Evolutionary conservation across 2,113 vertebrate species (phyloP), one percentile per base, ranked within the genome.

Genomic region (Urocitellus parryii): DNA sequence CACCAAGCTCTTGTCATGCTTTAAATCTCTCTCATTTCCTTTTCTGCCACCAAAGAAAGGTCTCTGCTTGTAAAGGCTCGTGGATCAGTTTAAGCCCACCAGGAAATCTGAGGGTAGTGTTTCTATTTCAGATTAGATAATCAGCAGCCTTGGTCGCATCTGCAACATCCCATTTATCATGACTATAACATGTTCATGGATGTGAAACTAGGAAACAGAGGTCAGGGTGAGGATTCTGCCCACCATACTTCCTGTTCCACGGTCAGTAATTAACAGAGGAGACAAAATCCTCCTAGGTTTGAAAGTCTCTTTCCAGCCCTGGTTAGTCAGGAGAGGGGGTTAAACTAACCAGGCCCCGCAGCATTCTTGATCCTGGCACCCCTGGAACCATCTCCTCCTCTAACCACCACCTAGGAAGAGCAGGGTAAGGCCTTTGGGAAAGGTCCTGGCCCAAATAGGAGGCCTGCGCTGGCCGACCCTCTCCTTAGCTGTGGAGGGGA

Each of bases 401-500:
- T 25, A 45, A 67, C 16, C 18, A 25, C 24, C 24, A 7, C 16
- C 7, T 34, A 68, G 77, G 56, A 48, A 88, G 20, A 5, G 32
- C 2, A 3, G 16, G 53, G 9, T 32, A 17, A 45, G 18, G n/a
- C 34, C 53, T 27, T 29, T 24, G 16, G 39, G 24, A 78, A 20
- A 70, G 85, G 39, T 68, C 34, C 65, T 48, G 29, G 48, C 20
- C 61, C 53, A 45, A 2, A 29, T 2, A 20, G n/a, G 27, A 81
- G 32, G 2, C 27, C n/a, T 27, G 13, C 1, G 48, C 10, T 56
- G 4, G 32, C 29, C 56, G 45, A 42, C 8, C 56, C 45, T 29
- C 16, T 70, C 27, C 6, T 11, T 7, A 29, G 39, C 12, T 27
- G 8, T 6, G 0, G 3, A 14, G 18, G 51, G 0, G 20, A n/a